Base-by-base conservation (phyloP, 1,140 invertebrate species). In the Drosophila sp. region DNA sequence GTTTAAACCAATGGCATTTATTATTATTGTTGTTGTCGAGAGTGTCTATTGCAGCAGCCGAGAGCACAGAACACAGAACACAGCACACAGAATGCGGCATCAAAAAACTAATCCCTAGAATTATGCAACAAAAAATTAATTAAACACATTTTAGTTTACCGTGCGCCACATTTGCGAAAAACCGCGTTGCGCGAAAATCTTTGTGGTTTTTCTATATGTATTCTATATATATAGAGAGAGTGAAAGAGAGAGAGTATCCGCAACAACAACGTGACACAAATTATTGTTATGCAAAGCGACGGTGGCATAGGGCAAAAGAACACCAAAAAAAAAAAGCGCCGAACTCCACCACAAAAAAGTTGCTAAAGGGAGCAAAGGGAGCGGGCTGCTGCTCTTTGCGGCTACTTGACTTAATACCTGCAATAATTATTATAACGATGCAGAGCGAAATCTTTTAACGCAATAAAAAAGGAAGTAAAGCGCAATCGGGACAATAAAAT, bases 71-170 rank as follows among this genome's bases (percentile, higher is more conserved):
- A n/a, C n/a, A n/a, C n/a, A n/a, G n/a, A n/a, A n/a, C n/a, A n/a
- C n/a, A n/a, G 34, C 65, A 27, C 48, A 61, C 27, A 25, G 50
- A 63, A 58, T 32, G 58, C 72, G 54, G 48, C 70, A 72, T 72
- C 32, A 34, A 53, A 57, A 62, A 76, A 72, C 76, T 87, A 77
- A 84, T 87, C 78, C 67, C 50, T 43, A 76, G 82, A 81, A 86
- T 86, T 86, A 87, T 82, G 78, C 78, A 86, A 82, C 82, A 86
- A 86, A 86, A 86, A 87, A 86, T 86, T 86, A 86, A 86, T 86
- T 86, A 86, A 87, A 86, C 81, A 78, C 82, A 76, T 78, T 86
- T 86, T 86, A 76, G 82, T 81, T 86, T 81, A 38, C 40, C 36
- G 54, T 40, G 21, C 46, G 58, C 76, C 11, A 48, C 13, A 34